Evolutionary conservation across 2,113 vertebrate species (phyloP).

Genomic region (Amblyornis subalaris): DNA sequence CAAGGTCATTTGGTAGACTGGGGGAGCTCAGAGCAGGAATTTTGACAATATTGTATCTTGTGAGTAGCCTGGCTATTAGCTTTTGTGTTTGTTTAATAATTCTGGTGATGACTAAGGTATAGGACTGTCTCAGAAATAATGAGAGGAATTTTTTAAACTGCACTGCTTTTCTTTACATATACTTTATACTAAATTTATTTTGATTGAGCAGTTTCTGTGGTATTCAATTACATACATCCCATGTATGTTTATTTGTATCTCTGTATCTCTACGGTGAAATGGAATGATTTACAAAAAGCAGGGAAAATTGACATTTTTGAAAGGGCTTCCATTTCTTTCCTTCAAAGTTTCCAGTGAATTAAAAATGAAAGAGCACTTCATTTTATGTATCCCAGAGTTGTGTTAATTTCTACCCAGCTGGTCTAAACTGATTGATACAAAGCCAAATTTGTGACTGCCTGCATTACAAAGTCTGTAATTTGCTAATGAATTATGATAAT

Average conservation of each 20-base stretch:
- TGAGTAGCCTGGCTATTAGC: constrained; percentile 48
- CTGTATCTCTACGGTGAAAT: not conserved
- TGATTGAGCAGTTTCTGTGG: not conserved
- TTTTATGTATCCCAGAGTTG: constrained; percentile 75
- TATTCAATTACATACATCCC: not conserved
- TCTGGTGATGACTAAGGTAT: not conserved
- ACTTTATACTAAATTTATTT: not conserved
- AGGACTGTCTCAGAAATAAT: not conserved
- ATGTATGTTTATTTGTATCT: not conserved
- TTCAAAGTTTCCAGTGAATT: constrained; percentile 75
- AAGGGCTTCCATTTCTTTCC: constrained; percentile 68
- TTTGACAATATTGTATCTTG: constrained; percentile 66
- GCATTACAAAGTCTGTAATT: constrained; percentile 81
- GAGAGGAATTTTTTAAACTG: not conserved
- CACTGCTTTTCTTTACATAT: not conserved
- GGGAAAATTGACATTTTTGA: constrained; percentile 64
- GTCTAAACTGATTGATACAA: constrained; percentile 79
- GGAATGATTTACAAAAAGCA: constrained; percentile 50
- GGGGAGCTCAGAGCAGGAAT: constrained; percentile 62
- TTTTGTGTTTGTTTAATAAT: constrained; percentile 40
- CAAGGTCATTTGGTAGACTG: constrained; percentile 60
- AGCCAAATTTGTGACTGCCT: constrained; percentile 80
- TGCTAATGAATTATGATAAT: constrained; percentile 83
- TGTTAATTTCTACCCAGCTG: constrained; percentile 81
- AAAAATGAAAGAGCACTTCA: constrained; percentile 76